A percentile compares a stretch with the other conserved stretches of the same genome.
These are phyloP conservation scores for Omphaloscelis lunosa DNA, from an alignment of 2,888 invertebrate genomes.

Conservation along the genomic window DNA sequence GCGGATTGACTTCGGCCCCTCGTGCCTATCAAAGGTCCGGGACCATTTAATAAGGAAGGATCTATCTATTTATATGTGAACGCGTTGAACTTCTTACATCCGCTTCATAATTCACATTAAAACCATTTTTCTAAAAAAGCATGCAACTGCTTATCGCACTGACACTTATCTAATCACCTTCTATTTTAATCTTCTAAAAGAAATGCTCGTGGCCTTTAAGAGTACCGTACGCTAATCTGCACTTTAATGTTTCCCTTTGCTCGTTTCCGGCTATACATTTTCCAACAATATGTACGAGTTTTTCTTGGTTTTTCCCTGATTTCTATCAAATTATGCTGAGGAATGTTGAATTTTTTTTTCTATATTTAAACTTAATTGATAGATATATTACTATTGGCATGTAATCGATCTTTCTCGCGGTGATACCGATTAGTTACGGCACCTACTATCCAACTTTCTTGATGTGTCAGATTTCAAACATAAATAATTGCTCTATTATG, in stretches of 20 bases:
- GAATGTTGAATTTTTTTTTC: not conserved
- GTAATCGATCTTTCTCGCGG: slow-evolving; percentile 32
- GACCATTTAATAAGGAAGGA: not conserved
- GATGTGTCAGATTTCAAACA: slow-evolving; percentile 41
- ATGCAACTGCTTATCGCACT: slow-evolving; percentile 8
- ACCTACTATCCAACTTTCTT: slow-evolving; percentile 40
- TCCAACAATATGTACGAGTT: no score
- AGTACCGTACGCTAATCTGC: slow-evolving; percentile 20
- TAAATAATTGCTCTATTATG: slow-evolving; percentile 36
- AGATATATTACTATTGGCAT: slow-evolving; percentile 22
- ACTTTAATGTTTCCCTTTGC: slow-evolving; percentile 1
- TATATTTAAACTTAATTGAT: slow-evolving; percentile 11
- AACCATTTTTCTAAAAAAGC: slow-evolving; percentile 9
- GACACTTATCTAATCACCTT: slow-evolving; percentile 7
- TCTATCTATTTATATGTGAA: not conserved
- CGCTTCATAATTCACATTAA: not conserved
- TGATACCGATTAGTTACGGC: slow-evolving; percentile 37
- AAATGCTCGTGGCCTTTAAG: not conserved
- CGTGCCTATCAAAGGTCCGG: not conserved
- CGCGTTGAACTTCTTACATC: not conserved
- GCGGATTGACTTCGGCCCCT: not conserved
- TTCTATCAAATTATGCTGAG: not conserved
- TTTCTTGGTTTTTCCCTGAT: not conserved
- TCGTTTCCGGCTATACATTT: not conserved
- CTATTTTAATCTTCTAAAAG: slow-evolving; percentile 23